Evolutionary conservation across 35 echinoderm and acorn worm species (phyloP).

Genomic region (Anneissia japonica): DNA sequence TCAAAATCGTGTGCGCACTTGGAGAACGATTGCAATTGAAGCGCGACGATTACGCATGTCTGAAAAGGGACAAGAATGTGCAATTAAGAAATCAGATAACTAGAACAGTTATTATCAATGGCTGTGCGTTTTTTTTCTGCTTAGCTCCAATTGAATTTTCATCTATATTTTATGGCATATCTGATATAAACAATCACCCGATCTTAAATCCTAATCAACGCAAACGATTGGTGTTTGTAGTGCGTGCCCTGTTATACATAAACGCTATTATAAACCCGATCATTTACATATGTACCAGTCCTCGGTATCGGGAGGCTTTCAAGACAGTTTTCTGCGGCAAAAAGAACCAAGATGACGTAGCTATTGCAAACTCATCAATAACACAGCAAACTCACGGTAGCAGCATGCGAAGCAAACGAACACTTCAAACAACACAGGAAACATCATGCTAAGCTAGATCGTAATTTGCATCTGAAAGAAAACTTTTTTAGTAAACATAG

Average conservation of each 20-base stretch:
- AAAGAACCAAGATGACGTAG: neutral
- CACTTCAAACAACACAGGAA: neutral
- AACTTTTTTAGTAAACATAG: too few relatives aligned
- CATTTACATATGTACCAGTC: conserved; percentile 67
- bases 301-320: conserved; percentile 67
- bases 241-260: conserved; percentile 41
- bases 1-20: conserved; percentile 22
- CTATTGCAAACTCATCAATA: neutral
- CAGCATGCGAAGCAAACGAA: neutral
- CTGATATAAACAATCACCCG: neutral
- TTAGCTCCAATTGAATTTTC: conserved; percentile 44
- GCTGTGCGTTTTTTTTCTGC: conserved; percentile 28
- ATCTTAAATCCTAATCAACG: neutral
- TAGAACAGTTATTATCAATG: conserved; percentile 42
- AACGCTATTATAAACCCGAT: conserved; percentile 79
- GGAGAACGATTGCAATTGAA: conserved; percentile 8
- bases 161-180: conserved; percentile 16
- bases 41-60: neutral
- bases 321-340: neutral
- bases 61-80: conserved; percentile 29
- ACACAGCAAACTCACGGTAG: neutral
- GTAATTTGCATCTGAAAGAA: too few relatives aligned
- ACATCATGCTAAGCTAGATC: neutral
- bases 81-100: conserved; percentile 46
- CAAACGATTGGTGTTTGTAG: neutral